phyloP scores from a whole-genome alignment of 1,140 invertebrate species.

The Medauroidea extradentata region DNA sequence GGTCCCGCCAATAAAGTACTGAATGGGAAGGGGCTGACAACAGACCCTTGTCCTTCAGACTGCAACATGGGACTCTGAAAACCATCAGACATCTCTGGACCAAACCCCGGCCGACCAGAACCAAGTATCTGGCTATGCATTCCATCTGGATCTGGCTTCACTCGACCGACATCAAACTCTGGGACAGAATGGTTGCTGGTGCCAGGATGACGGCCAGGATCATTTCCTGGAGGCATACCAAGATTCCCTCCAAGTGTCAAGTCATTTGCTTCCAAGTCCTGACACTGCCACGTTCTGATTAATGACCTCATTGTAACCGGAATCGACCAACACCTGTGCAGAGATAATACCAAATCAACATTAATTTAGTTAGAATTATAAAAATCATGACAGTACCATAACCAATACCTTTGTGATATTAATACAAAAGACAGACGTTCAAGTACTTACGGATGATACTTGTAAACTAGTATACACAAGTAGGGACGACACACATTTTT shows the following conservation, averaged over 20 bases:
- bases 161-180: constrained; percentile 9
- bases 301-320: constrained; percentile 79
- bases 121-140: constrained; percentile 1
- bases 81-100: constrained; percentile 3
- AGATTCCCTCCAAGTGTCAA: constrained; percentile 33
- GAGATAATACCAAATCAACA: no score
- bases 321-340: constrained; percentile 80
- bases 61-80: constrained; percentile 2
- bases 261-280: constrained; percentile 13
- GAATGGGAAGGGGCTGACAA: constrained; percentile 4
- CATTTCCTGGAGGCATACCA: constrained; percentile 39
- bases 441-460: no score
- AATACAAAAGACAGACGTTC: no score
- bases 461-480: no score
- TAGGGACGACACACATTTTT: no score
- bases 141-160: constrained; percentile 12
- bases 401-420: no score
- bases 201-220: constrained; percentile 31
- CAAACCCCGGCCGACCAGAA: constrained; percentile 9
- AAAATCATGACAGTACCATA: no score
- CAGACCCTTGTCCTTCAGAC: neutral
- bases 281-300: constrained; percentile 55
- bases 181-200: neutral
- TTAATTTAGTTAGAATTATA: no score
- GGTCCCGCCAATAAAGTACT: neutral